phyloP scores from a whole-genome alignment of 2,888 invertebrate genomes.

The Himalopsyche japonica region DNA sequence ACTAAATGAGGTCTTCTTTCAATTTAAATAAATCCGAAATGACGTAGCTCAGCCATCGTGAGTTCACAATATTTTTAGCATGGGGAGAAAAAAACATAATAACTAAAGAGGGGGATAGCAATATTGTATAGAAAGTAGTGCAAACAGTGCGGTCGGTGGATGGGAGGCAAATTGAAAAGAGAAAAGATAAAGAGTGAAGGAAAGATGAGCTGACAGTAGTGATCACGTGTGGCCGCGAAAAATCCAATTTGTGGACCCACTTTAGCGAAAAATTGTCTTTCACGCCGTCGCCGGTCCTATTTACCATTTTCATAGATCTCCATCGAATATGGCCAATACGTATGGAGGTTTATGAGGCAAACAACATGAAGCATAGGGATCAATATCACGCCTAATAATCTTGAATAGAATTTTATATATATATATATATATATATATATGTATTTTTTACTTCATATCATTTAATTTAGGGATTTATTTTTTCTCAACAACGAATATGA shows the following conservation, averaged over 20 bases:
- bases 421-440: too few relatives aligned
- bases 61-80: neutral
- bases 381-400: neutral
- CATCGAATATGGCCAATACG: neutral
- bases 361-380: neutral
- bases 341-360: neutral
- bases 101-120: neutral
- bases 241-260: conserved; percentile 57
- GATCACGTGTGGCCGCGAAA: conserved; percentile 39
- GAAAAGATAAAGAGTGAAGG: neutral
- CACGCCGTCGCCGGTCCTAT: conserved; percentile 34
- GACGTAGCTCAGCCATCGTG: neutral
- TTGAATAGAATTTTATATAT: neutral
- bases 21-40: too few relatives aligned
- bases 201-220: neutral
- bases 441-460: too few relatives aligned
- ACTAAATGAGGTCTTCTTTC: too few relatives aligned
- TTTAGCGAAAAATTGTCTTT: conserved; percentile 61
- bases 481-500: too few relatives aligned
- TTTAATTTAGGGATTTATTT: too few relatives aligned
- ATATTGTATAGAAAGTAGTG: neutral
- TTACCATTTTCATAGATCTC: conserved; percentile 1
- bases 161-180: neutral
- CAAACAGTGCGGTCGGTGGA: neutral
- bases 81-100: neutral